Evolutionary conservation across 2,888 invertebrate genomes (phyloP), one percentile per base, ranked within the genome.

Genomic region (Caenorhabditis parvicauda): DNA sequence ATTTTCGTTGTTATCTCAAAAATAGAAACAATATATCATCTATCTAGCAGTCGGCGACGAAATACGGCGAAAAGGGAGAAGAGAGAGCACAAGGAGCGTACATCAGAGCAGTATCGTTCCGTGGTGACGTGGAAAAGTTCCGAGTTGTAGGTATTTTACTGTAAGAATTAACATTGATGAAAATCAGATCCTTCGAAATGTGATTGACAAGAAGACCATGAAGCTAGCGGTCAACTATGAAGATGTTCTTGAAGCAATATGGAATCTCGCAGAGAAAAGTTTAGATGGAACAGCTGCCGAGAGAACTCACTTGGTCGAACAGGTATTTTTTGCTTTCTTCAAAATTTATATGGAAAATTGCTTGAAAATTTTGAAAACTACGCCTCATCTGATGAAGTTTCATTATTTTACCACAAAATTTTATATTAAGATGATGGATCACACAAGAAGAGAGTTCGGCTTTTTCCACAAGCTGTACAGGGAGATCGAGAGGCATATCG

Each of bases 401-500:
- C n/a, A n/a, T n/a, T n/a, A n/a, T n/a, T n/a, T n/a, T n/a, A n/a
- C n/a, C n/a, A n/a, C n/a, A n/a, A n/a, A n/a, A n/a, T n/a, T n/a
- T n/a, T n/a, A n/a, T n/a, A n/a, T n/a, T n/a, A n/a, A n/a, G 62
- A 72, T 74, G 50, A 46, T 74, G 9, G 60, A 69, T 21, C 63
- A 56, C 32, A 63, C 70, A 3, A 54, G 35, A 17, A 50, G 68
- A 28, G 54, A 58, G 4, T 21, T 35, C 19, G 74, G 74, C 19
- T 74, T 73, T 42, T 72, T 72, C 29, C 50, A 65, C 37, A 53
- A 55, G 19, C 42, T 74, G 25, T 54, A 55, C 43, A 50, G 71
- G 28, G 74, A 74, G 56, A 53, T 68, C 12, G 72, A 74, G 22
- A 45, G 70, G 4, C 72, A 75, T 45, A 59, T 75, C 27, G 55